Conservation (phyloP, 37 sponge, comb jelly and placozoan species). For the Chondrosia reniformis region DNA sequence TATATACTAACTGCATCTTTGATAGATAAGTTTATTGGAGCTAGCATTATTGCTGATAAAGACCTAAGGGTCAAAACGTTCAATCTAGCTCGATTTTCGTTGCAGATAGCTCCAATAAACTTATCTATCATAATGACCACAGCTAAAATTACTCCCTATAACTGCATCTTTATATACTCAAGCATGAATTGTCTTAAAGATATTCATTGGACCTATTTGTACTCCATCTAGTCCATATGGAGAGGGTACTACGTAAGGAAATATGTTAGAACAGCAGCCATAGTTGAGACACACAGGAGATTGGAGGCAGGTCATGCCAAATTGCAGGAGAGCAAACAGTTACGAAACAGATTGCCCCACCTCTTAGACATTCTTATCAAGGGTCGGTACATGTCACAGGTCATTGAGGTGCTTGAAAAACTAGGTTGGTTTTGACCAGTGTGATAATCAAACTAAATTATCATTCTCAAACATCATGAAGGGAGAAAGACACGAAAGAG, state of each 20-base stretch:
- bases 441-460: background rate
- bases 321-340: slow-evolving; percentile 8
- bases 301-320: slow-evolving; percentile 30
- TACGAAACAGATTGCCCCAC: slow-evolving; percentile 26
- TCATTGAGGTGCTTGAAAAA: slow-evolving; percentile 29
- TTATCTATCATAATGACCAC: too few species aligned
- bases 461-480: too few species aligned
- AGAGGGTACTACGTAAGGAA: slow-evolving; percentile 41
- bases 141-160: too few species aligned
- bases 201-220: background rate
- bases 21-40: too few species aligned
- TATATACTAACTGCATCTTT: too few species aligned
- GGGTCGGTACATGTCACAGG: slow-evolving; percentile 55
- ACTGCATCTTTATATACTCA: too few species aligned
- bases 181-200: too few species aligned
- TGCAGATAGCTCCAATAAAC: too few species aligned
- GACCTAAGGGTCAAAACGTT: too few species aligned
- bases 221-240: background rate
- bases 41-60: too few species aligned
- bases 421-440: slow-evolving; percentile 37
- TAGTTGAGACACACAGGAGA: slow-evolving; percentile 11
- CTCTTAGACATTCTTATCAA: slow-evolving; percentile 35
- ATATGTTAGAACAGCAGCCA: background rate
- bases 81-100: too few species aligned
- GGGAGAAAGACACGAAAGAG: background rate